Percentiles rank a stretch among this genome's conserved stretches.
Evolutionary conservation across 1,140 invertebrate species (phyloP).

Genomic region (Drosophila subpulchrella): DNA sequence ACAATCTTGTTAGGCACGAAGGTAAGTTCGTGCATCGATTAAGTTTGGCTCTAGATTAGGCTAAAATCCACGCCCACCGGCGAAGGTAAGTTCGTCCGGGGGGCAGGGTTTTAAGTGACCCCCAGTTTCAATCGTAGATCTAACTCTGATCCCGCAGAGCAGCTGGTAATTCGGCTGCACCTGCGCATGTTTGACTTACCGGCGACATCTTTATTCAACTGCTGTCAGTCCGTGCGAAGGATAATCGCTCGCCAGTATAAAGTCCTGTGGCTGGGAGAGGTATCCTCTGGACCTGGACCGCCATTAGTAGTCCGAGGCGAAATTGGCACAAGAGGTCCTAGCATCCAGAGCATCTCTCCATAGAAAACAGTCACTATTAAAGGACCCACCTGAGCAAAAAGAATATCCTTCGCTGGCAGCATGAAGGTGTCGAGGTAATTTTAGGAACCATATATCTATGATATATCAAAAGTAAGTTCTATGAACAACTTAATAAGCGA

Average conservation of each 20-base stretch:
- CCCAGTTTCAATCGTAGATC: slow-evolving; percentile 49
- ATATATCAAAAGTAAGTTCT: slow-evolving; percentile 97
- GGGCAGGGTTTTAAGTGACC: slow-evolving; percentile 69
- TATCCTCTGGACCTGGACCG: slow-evolving; percentile 1
- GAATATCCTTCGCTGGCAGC: slow-evolving; percentile 63
- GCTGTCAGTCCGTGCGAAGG: slow-evolving; percentile 45
- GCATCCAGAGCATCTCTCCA: neutral
- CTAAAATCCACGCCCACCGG: slow-evolving; percentile 50
- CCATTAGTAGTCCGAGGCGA: slow-evolving; percentile 64
- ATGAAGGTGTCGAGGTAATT: slow-evolving; percentile 88
- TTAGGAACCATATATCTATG: slow-evolving; percentile 97
- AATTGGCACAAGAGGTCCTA: slow-evolving; percentile 36
- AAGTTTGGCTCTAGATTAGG: slow-evolving; percentile 53
- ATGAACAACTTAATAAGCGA: slow-evolving; percentile 89
- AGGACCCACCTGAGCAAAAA: neutral
- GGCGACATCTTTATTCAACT: slow-evolving; percentile 79
- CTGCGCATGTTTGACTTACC: slow-evolving; percentile 72
- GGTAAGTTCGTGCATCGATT: slow-evolving; percentile 77
- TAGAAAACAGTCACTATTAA: neutral
- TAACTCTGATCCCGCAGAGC: slow-evolving; percentile 50
- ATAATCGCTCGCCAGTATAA: slow-evolving; percentile 17
- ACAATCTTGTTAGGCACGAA: slow-evolving; percentile 69
- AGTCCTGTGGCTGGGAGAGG: slow-evolving; percentile 6
- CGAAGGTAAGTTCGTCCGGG: slow-evolving; percentile 79
- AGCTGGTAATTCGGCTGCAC: slow-evolving; percentile 47